Percentiles rank a stretch among this genome's conserved stretches.
phyloP scores from a whole-genome alignment of 2,888 invertebrate species.

The Drosophila cognata region DNA sequence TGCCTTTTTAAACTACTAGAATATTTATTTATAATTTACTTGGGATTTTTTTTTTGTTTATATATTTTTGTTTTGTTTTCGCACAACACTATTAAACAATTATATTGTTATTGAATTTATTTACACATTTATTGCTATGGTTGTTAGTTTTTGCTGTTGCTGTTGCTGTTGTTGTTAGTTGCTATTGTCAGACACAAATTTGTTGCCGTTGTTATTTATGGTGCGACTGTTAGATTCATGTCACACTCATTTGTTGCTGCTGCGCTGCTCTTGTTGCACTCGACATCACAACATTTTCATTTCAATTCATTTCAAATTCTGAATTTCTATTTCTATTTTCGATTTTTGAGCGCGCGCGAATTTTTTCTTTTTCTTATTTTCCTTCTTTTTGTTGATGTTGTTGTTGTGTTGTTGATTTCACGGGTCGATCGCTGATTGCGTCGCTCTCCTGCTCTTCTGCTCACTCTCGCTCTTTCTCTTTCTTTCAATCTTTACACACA shows the following conservation, averaged over 20 bases:
- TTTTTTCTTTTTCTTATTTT: neutral
- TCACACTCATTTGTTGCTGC: conserved; percentile 34
- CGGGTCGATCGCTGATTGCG: conserved; percentile 29
- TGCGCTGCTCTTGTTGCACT: conserved; percentile 26
- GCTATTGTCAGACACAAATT: conserved; percentile 29
- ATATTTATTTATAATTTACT: conserved; percentile 67
- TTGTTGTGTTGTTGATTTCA: conserved; percentile 26
- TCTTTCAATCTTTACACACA: conserved; percentile 37
- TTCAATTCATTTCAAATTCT: conserved; percentile 36
- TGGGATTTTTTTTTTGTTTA: conserved; percentile 21
- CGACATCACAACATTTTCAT: conserved; percentile 56
- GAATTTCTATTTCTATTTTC: conserved; percentile 38
- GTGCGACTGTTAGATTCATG: conserved; percentile 29
- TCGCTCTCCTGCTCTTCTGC: conserved; percentile 16
- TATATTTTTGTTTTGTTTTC: conserved; percentile 24
- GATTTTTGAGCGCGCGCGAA: conserved; percentile 48
- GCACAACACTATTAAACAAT: conserved; percentile 75
- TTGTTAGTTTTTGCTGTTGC: conserved; percentile 26
- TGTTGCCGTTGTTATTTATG: conserved; percentile 33
- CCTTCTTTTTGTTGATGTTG: conserved; percentile 5
- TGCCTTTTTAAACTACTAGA: conserved; percentile 59
- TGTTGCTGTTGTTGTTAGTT: conserved; percentile 31
- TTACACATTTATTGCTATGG: conserved; percentile 62
- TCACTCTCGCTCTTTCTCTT: conserved; percentile 8
- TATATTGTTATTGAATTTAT: conserved; percentile 73